Conservation (phyloP, 2,113 vertebrate species). For the Cairina moschata region DNA sequence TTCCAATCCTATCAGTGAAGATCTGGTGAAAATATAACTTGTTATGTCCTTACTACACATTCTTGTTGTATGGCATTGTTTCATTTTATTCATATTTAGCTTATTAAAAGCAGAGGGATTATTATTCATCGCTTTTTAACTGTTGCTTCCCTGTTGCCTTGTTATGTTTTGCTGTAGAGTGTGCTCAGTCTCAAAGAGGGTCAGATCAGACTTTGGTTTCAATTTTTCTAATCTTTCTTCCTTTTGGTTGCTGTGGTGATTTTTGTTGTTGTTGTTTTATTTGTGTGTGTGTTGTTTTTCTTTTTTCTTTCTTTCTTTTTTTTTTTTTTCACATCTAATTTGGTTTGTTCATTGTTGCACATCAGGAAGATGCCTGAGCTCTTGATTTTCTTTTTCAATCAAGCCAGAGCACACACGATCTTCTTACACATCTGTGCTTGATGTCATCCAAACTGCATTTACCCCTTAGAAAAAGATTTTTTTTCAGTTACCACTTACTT, state of each 20-base stretch:
- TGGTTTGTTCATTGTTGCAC: conserved; percentile 13
- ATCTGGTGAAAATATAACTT: background rate
- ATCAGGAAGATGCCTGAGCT: background rate
- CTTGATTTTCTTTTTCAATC: background rate
- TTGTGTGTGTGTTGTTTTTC: background rate
- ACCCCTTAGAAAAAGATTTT: conserved; percentile 12
- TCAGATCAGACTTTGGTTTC: background rate
- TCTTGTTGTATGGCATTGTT: background rate
- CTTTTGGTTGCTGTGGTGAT: background rate
- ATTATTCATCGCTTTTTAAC: background rate
- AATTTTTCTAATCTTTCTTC: background rate
- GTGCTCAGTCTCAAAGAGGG: background rate
- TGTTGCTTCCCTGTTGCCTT: background rate
- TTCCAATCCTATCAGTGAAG: background rate
- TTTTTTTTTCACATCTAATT: background rate
- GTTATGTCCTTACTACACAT: background rate
- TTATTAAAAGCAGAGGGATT: background rate
- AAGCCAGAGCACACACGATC: background rate
- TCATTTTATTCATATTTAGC: background rate
- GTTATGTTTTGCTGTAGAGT: background rate
- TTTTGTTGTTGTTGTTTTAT: background rate
- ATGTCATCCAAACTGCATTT: conserved; percentile 30
- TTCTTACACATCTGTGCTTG: background rate
- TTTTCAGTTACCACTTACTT: conserved; percentile 4
- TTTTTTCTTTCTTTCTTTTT: too few species aligned